These are phyloP conservation scores for Euzophera pinguis DNA, from an alignment of 2,888 invertebrate genomes.

Conservation along the genomic window DNA sequence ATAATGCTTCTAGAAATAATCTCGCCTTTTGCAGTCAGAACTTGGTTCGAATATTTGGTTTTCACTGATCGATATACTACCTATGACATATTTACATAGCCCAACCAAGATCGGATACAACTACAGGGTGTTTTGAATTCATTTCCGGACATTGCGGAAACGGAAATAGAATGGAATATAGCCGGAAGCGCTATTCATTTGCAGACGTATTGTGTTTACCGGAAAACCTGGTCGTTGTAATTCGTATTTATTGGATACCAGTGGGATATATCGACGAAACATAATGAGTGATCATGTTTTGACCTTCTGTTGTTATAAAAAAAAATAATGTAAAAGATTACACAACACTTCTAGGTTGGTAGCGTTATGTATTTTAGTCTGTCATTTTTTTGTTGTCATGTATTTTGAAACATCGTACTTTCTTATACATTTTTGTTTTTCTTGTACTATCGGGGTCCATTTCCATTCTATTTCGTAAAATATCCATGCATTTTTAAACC, in stretches of 20 bases:
- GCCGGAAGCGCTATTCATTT: constrained; percentile 52
- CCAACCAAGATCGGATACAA: constrained; percentile 46
- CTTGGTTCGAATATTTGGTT: not conserved
- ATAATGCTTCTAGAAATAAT: no score
- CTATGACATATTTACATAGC: constrained; percentile 7
- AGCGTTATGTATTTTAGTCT: no score
- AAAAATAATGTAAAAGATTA: no score
- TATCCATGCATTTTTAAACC: no score
- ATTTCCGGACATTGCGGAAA: constrained; percentile 63
- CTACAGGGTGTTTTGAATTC: constrained; percentile 68
- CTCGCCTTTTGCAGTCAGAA: no score
- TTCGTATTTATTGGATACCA: constrained; percentile 15
- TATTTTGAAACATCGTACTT: no score
- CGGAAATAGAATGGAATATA: constrained; percentile 61
- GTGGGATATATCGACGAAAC: not conserved
- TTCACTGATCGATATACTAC: not conserved
- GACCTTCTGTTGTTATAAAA: not conserved
- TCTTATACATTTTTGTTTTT: no score
- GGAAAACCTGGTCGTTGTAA: constrained; percentile 17
- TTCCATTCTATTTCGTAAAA: no score
- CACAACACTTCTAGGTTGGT: no score
- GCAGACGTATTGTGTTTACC: constrained; percentile 45
- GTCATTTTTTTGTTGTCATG: no score
- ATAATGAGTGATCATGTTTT: not conserved
- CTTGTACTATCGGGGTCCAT: no score